These are phyloP conservation scores for Pipa parva DNA, from an alignment of 2,113 vertebrate species.

Conservation along the genomic window DNA sequence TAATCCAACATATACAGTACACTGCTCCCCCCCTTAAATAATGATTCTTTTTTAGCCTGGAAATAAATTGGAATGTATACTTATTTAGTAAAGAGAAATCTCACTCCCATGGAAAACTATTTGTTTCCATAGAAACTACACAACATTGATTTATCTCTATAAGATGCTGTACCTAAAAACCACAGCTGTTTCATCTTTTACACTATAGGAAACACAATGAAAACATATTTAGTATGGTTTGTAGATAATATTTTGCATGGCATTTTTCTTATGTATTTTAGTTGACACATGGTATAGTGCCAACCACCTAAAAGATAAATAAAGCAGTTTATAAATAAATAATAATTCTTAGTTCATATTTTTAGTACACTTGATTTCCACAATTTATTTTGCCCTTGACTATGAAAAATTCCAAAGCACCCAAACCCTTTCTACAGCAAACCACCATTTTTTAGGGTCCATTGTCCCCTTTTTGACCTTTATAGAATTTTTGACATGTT, in stretches of 20 bases:
- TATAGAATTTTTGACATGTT: too few relatives aligned
- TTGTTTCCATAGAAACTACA: constrained; percentile 20
- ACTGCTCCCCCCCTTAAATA: too few relatives aligned
- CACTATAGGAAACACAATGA: not conserved
- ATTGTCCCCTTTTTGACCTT: too few relatives aligned
- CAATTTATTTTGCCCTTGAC: too few relatives aligned
- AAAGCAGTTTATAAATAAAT: too few relatives aligned
- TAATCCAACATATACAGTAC: not conserved
- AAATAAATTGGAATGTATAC: not conserved
- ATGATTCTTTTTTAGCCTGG: not conserved
- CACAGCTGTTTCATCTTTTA: not conserved
- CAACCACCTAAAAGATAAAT: too few relatives aligned
- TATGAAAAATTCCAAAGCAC: too few relatives aligned
- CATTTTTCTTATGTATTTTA: not conserved
- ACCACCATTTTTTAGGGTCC: too few relatives aligned
- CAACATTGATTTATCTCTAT: constrained; percentile 4
- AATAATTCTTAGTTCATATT: too few relatives aligned
- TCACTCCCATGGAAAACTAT: constrained; percentile 9
- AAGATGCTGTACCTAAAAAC: constrained; percentile 1
- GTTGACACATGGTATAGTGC: too few relatives aligned
- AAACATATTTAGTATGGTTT: not conserved
- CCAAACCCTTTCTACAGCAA: too few relatives aligned
- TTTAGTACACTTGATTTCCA: too few relatives aligned
- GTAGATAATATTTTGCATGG: not conserved
- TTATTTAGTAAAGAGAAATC: constrained; percentile 13